Evolutionary conservation across 2,797 vertebrate species (phyloP).

Genomic region (Acomys russatus): DNA sequence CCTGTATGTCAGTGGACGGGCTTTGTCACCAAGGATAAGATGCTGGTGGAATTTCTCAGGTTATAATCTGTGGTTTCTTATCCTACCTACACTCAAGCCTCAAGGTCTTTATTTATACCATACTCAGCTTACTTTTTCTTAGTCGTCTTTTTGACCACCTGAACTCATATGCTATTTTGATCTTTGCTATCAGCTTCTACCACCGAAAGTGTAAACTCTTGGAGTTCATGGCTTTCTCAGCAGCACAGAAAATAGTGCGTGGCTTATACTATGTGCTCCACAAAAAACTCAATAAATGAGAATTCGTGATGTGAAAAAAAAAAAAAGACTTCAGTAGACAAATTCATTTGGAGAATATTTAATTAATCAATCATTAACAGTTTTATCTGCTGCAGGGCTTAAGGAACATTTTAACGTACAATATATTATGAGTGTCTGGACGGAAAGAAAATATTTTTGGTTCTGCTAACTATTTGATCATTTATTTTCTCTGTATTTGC

Average conservation of each 20-base stretch:
- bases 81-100: neutral
- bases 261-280: neutral
- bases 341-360: conserved; percentile 21
- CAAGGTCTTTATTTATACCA: neutral
- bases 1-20: too few relatives aligned
- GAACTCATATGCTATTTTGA: neutral
- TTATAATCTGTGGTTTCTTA: neutral
- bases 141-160: neutral
- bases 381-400: neutral
- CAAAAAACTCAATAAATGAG: conserved; percentile 7
- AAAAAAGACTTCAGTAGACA: neutral
- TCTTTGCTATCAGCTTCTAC: neutral
- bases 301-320: neutral
- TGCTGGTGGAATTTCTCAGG: neutral
- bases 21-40: neutral
- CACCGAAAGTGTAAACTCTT: neutral
- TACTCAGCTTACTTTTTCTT: neutral
- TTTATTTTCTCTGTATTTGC: neutral
- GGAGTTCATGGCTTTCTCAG: neutral
- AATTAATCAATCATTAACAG: neutral
- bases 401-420: neutral
- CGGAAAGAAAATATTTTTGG: neutral
- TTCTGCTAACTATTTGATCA: neutral
- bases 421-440: neutral
- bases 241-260: neutral